Conservation (phyloP, 2,113 vertebrate genomes). For the Cynopterus brachyotis region DNA sequence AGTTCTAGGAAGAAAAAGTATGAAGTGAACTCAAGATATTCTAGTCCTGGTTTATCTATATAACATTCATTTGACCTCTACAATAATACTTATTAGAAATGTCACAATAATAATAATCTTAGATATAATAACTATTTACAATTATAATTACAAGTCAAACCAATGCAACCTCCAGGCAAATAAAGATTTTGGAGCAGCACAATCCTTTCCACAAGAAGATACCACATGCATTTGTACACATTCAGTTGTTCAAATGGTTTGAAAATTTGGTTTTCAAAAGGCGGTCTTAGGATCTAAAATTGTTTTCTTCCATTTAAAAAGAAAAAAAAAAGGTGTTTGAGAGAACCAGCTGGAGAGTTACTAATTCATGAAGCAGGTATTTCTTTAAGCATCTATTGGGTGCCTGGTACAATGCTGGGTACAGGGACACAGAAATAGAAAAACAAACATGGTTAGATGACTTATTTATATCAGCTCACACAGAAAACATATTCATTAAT, state of each 20-base stretch:
- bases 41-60: constrained; percentile 5
- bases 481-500: neutral
- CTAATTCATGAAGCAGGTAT: neutral
- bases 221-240: neutral
- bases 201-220: neutral
- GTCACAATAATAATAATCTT: constrained; percentile 38
- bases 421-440: neutral
- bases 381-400: neutral
- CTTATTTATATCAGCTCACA: neutral
- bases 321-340: neutral
- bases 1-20: neutral
- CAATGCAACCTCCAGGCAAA: neutral
- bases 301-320: constrained; percentile 7
- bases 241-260: neutral
- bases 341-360: neutral
- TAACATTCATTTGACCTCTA: constrained; percentile 34
- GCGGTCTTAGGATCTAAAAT: constrained; percentile 31
- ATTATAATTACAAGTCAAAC: neutral
- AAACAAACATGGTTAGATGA: neutral
- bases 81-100: constrained; percentile 47
- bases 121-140: constrained; percentile 34
- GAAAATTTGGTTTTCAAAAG: constrained; percentile 44
- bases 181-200: neutral
- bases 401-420: neutral
- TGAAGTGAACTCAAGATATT: neutral